phyloP scores from a whole-genome alignment of 2,797 vertebrate genomes.

The Eulemur coronatus region DNA sequence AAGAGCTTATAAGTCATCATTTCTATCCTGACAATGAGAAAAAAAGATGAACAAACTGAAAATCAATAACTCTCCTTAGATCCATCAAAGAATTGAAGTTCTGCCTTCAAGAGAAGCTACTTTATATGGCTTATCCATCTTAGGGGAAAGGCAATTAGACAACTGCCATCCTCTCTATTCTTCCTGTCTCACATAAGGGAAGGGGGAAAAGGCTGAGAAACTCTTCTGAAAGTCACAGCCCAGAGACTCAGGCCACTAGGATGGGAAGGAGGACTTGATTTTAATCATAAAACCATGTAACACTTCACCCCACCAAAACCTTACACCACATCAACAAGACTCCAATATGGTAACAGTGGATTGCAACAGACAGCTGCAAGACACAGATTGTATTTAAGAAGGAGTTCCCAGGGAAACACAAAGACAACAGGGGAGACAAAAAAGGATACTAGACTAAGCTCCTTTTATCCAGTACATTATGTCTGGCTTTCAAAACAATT shows the following conservation, averaged over 20 bases:
- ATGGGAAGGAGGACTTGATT: neutral
- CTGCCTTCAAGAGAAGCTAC: neutral
- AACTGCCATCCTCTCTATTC: neutral
- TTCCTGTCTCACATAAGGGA: neutral
- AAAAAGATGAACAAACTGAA: neutral
- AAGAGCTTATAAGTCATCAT: neutral
- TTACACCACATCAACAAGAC: neutral
- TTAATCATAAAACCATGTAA: neutral
- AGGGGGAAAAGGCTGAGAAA: neutral
- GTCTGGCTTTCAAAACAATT: neutral
- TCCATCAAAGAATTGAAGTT: neutral
- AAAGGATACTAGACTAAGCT: neutral
- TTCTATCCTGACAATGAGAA: neutral
- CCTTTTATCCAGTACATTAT: neutral
- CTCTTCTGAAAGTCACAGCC: neutral
- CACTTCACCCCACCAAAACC: neutral
- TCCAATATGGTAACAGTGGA: neutral
- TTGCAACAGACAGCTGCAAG: neutral
- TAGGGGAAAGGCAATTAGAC: neutral
- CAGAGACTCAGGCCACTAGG: neutral
- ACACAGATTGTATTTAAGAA: neutral
- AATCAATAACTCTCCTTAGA: neutral
- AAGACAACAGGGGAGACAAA: neutral
- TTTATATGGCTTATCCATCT: neutral
- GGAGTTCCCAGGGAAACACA: neutral